Conservation (phyloP, 2,113 vertebrate genomes). For the Scophthalmus maximus region DNA sequence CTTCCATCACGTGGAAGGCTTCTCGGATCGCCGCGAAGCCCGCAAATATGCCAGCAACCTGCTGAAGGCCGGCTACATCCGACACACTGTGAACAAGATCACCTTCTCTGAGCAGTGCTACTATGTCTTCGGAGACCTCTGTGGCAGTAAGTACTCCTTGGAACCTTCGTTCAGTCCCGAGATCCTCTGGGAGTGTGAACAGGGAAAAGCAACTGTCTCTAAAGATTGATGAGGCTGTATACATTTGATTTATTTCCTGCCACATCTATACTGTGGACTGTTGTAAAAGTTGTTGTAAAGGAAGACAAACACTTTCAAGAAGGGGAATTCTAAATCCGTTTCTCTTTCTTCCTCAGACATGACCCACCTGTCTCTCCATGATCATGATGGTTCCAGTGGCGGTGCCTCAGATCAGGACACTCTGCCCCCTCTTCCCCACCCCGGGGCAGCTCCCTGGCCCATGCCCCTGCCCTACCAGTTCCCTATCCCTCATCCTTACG, state of each 20-base stretch:
- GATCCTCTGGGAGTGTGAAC: neutral
- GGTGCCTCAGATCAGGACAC: constrained; percentile 98
- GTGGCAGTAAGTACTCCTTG: constrained; percentile 76
- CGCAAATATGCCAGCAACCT: constrained; percentile 98
- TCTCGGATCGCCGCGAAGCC: constrained; percentile 94
- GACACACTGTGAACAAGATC: constrained; percentile 99
- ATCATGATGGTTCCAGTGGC: constrained; percentile 97
- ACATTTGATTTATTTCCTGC: too few relatives aligned
- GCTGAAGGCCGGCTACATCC: constrained; percentile 97
- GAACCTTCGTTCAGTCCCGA: neutral
- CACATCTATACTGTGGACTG: neutral
- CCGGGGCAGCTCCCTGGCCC: constrained; percentile 95
- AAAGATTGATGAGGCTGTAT: neutral
- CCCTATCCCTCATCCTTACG: constrained; percentile 92
- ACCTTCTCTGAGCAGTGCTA: constrained; percentile 99
- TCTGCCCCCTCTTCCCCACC: constrained; percentile 93
- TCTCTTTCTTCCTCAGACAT: constrained; percentile 84
- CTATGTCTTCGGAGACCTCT: constrained; percentile 89
- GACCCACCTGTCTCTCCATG: constrained; percentile 94
- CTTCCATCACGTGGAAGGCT: constrained; percentile 97
- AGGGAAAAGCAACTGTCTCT: neutral
- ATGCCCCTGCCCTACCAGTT: constrained; percentile 96
- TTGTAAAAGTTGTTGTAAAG: neutral
- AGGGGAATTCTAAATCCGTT: neutral
- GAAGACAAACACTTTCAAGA: neutral